Conservation (phyloP, 2,113 vertebrate genomes). For the Origma solitaria region DNA sequence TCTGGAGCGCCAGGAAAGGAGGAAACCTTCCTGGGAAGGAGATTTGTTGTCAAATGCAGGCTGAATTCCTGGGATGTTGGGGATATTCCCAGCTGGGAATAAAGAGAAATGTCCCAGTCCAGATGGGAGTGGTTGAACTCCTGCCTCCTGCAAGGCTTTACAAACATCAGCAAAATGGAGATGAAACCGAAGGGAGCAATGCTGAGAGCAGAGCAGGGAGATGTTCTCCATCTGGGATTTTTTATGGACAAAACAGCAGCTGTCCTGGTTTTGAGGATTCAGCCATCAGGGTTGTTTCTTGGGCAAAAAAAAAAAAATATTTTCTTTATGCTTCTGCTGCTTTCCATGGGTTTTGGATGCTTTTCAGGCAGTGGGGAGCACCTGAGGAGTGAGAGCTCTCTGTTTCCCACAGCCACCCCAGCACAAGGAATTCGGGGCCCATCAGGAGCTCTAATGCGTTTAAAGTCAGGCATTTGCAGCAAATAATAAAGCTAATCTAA, state of each 20-base stretch:
- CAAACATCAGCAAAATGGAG: neutral
- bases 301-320: neutral
- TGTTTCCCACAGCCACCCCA: neutral
- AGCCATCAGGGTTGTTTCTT: neutral
- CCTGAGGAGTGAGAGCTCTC: neutral
- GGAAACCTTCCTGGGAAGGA: neutral
- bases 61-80: neutral
- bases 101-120: neutral
- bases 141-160: neutral
- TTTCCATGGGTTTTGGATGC: neutral
- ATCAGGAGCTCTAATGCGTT: neutral
- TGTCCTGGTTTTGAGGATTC: neutral
- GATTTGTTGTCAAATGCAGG: neutral
- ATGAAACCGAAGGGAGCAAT: neutral
- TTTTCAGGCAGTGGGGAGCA: neutral
- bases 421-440: neutral
- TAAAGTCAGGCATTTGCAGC: neutral
- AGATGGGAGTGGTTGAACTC: neutral
- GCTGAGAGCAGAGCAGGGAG: neutral
- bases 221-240: neutral
- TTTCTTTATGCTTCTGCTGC: neutral
- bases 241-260: neutral
- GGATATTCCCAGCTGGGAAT: neutral
- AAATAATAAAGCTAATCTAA: neutral
- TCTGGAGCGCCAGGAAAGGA: neutral